phyloP scores from a whole-genome alignment of 1,140 invertebrate genomes.

The Drosophila murphyi region DNA sequence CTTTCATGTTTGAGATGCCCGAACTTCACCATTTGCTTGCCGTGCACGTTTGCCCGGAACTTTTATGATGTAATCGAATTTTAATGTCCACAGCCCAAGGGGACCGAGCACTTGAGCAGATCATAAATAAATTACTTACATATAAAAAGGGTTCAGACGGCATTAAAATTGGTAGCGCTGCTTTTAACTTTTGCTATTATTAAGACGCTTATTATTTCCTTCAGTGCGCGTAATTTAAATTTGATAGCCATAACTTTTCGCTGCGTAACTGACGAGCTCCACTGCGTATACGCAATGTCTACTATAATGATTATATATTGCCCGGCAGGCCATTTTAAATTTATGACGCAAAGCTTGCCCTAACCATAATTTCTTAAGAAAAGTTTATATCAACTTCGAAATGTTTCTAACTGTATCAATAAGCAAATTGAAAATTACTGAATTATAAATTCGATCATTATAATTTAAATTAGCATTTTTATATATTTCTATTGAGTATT shows the following conservation, averaged over 20 bases:
- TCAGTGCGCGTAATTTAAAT: slow-evolving; percentile 36
- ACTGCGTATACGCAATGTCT: slow-evolving; percentile 44
- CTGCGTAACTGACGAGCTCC: no score
- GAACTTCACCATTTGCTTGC: slow-evolving; percentile 49
- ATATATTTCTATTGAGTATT: no score
- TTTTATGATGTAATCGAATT: slow-evolving; percentile 77
- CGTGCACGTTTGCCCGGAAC: slow-evolving; percentile 62
- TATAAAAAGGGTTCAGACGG: slow-evolving; percentile 53
- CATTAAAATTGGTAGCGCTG: slow-evolving; percentile 50
- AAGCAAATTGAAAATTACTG: no score
- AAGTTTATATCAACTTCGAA: no score
- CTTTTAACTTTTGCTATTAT: slow-evolving; percentile 62
- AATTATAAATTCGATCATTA: no score
- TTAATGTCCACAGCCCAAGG: slow-evolving; percentile 60
- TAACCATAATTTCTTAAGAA: not conserved
- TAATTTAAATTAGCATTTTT: no score
- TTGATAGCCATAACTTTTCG: slow-evolving; percentile 41
- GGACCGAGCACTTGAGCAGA: slow-evolving; percentile 34
- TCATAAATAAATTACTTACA: slow-evolving; percentile 71
- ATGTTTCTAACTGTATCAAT: no score
- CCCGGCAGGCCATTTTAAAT: slow-evolving; percentile 19
- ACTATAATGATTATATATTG: slow-evolving; percentile 23
- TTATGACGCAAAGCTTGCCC: slow-evolving; percentile 18
- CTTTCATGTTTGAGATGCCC: not conserved
- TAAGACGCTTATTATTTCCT: slow-evolving; percentile 48